Base-by-base conservation (phyloP, 1,140 invertebrate species). In the Oscheius sp. region DNA sequence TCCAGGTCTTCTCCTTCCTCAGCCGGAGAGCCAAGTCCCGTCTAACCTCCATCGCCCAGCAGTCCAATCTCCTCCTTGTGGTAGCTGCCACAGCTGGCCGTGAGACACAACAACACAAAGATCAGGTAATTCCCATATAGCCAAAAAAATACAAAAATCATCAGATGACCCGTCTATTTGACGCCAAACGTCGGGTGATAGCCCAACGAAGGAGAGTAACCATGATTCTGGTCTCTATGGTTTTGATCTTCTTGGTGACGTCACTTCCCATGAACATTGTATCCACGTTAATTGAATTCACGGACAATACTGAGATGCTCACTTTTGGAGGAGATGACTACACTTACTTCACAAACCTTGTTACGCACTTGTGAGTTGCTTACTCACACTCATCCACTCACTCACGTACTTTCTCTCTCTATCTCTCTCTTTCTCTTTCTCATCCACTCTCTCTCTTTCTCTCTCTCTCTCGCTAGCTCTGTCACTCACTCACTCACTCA, bases 381-480 rank as follows among this genome's bases (percentile, higher is more conserved):
- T 42, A n/a, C 10, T 42, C 10, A 10, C n/a, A n/a, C 10, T 42
- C n/a, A 70, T 20, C 3, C 10, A n/a, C 10, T 32, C 7, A 10
- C 23, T 55, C 65, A 32, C 71, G n/a, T n/a, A n/a, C n/a, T 42
- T 10, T 10, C n/a, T 42, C 10, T 42, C 10, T 42, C n/a, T 10
- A n/a, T 42, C n/a, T 36, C 31, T 4, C 10, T 32, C 10, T 32
- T 10, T 3, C 23, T 55, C 65, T 28, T 68, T 70, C 55, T n/a
- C n/a, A n/a, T n/a, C 10, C 89, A 96, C 73, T 94, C 94, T 35
- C 95, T 96, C 88, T 92, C 92, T 89, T 94, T 92, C 2, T 93
- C 92, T 0, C 94, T 93, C 83, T 95, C 95, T 85, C n/a, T n/a
- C n/a, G n/a, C n/a, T 42, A n/a, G 38, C n/a, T 42, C 10, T 42